Percentiles rank a stretch among this genome's conserved stretches.
phyloP scores from a whole-genome alignment of 1,140 invertebrate genomes.

The Plectrocnemia conspersa region DNA sequence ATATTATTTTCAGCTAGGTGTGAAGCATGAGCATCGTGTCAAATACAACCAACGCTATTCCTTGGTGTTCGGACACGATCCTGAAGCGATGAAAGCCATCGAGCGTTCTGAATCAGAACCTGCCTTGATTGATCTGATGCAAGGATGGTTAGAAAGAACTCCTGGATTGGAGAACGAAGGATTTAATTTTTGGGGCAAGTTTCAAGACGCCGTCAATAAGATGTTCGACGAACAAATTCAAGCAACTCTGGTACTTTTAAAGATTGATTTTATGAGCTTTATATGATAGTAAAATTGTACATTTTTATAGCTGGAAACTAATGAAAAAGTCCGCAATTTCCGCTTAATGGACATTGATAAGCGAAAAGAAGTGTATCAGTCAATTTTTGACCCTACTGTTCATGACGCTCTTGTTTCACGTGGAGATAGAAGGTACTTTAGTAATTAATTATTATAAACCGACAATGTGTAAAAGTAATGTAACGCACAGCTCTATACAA shows the following conservation, averaged over 20 bases:
- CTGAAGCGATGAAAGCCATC: constrained; percentile 66
- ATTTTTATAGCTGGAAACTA: constrained; percentile 47
- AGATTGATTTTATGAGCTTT: constrained; percentile 3
- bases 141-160: constrained; percentile 91
- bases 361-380: constrained; percentile 77
- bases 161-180: constrained; percentile 79
- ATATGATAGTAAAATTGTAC: not conserved
- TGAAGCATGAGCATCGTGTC: constrained; percentile 81
- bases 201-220: constrained; percentile 68
- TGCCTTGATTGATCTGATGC: constrained; percentile 77
- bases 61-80: constrained; percentile 77
- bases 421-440: constrained; percentile 67
- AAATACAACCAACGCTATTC: constrained; percentile 92
- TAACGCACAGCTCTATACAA: no score
- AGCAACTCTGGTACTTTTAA: constrained; percentile 51
- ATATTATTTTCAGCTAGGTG: constrained; percentile 60
- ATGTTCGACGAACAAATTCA: constrained; percentile 67
- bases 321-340: constrained; percentile 53
- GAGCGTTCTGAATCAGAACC: constrained; percentile 76
- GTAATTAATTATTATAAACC: no score
- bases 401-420: constrained; percentile 76
- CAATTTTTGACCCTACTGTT: constrained; percentile 78
- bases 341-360: constrained; percentile 70
- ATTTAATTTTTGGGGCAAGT: constrained; percentile 94
- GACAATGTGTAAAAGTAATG: no score